Base-by-base conservation (phyloP, 2,797 vertebrate genomes). In the Girardinus metallicus region DNA sequence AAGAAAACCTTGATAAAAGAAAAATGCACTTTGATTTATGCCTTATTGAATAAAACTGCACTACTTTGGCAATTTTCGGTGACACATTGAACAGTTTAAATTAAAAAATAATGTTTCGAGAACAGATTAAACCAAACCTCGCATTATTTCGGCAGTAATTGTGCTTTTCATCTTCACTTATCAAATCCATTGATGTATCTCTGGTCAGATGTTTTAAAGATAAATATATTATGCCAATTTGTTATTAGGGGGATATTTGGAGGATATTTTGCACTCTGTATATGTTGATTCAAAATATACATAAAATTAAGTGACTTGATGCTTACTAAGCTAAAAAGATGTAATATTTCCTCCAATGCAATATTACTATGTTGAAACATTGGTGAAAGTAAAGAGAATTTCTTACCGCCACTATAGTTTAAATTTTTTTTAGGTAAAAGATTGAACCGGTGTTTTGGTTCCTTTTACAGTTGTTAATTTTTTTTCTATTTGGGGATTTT, bases 21-120 rank as follows among this genome's bases (percentile, higher is more conserved):
- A 39, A 68, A 10, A 66, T 83, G 88, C 91, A 92, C 91, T 94
- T 91, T 91, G 78, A 90, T 88, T 88, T 83, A 29, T 92, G 92
- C 91, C 92, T 93, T 92, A 92, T 81, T 78, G 66, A 72, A 73
- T 73, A 23, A 76, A 57, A 62, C 39, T 2, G 12, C 77, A 49
- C 70, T 51, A 68, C 46, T 80, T 23, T n/a, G 18, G n/a, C 51
- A 26, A 21, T 55, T 66, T 71, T 13, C 34, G 9, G 55, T 29
- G 31, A 62, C 34, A 5, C 49, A 13, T 64, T 64, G 53, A 13
- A 64, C 44, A 79, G 81, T 26, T 34, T 43, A 64, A 77, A n/a
- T 39, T 1, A 23, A 21, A 64, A 66, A 66, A 66, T 11, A 26
- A 5, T 23, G 64, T 68, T 21, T 41, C 4, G 1, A 23, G 18